Percentiles rank a stretch among this genome's conserved stretches.
Conservation (phyloP, 2,888 invertebrate genomes). For the Neocrepidodera transversa region DNA sequence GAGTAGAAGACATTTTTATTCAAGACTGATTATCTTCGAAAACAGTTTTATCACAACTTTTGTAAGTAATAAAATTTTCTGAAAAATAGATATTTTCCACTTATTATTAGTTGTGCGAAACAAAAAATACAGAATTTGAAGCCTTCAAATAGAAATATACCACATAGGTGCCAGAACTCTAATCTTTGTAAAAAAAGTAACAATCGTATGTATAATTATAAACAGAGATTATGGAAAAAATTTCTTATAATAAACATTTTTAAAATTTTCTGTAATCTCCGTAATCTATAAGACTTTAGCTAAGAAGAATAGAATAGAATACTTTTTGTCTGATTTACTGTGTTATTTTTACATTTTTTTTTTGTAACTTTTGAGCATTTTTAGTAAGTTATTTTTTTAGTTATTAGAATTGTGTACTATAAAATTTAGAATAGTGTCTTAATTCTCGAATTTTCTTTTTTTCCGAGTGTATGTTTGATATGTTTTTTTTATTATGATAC, state of each 20-base stretch:
- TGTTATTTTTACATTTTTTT: constrained; percentile 41
- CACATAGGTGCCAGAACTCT: constrained; percentile 48
- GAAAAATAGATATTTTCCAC: no score
- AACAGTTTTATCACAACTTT: no score
- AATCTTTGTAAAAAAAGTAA: constrained; percentile 48
- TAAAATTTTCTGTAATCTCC: constrained; percentile 40
- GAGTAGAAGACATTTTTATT: no score
- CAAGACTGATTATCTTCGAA: no score
- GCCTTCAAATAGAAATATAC: constrained; percentile 45
- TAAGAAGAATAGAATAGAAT: constrained; percentile 37
- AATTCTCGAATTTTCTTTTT: constrained; percentile 25
- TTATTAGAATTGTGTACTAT: constrained; percentile 37
- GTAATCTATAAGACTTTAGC: constrained; percentile 46
- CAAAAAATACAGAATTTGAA: constrained; percentile 22
- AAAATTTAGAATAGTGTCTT: constrained; percentile 34
- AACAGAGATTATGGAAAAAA: constrained; percentile 40
- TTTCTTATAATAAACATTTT: constrained; percentile 36
- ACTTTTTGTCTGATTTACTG: constrained; percentile 42
- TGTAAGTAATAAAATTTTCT: no score
- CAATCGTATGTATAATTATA: constrained; percentile 48
- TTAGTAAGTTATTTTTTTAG: constrained; percentile 34
- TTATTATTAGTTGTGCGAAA: constrained; percentile 5
- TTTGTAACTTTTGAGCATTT: constrained; percentile 26
- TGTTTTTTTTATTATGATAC: constrained; percentile 29
- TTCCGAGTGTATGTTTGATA: constrained; percentile 37